Conservation (phyloP, 2,797 vertebrate species). For the Sebastes paucispinis region DNA sequence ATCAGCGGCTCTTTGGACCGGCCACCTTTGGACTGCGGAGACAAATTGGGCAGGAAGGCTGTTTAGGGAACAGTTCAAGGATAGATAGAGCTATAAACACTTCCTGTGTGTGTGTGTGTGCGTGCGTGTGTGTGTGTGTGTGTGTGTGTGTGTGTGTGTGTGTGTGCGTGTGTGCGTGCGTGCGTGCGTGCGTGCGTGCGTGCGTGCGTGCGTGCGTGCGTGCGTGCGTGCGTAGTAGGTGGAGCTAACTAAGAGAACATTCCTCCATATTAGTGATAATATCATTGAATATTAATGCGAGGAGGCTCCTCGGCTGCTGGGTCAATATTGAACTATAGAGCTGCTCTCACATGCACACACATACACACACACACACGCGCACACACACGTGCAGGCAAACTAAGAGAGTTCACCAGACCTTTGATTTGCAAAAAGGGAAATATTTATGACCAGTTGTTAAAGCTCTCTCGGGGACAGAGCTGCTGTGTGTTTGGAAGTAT, state of each 20-base stretch:
- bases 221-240: conserved; percentile 8
- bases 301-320: conserved; percentile 37
- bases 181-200: conserved; percentile 10
- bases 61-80: conserved; percentile 64
- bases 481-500: background rate
- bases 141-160: too few relatives aligned
- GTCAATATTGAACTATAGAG: conserved; percentile 54
- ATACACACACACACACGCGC: conserved; percentile 12
- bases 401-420: conserved; percentile 39
- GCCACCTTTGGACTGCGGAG: conserved; percentile 58
- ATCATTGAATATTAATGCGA: conserved; percentile 62
- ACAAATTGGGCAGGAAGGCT: conserved; percentile 43
- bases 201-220: conserved; percentile 8
- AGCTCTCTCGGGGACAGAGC: conserved; percentile 12
- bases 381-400: conserved; percentile 5
- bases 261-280: conserved; percentile 57
- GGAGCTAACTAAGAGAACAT: conserved; percentile 33
- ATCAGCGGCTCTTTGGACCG: conserved; percentile 71
- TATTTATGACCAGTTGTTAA: conserved; percentile 62
- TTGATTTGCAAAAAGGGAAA: conserved; percentile 67
- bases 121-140: conserved; percentile 12
- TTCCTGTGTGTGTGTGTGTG: conserved; percentile 4
- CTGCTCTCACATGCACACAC: background rate
- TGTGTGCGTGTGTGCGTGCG: conserved; percentile 24
- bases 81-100: conserved; percentile 30